phyloP scores from a whole-genome alignment of 2,113 vertebrate genomes.

The Coturnix japonica region DNA sequence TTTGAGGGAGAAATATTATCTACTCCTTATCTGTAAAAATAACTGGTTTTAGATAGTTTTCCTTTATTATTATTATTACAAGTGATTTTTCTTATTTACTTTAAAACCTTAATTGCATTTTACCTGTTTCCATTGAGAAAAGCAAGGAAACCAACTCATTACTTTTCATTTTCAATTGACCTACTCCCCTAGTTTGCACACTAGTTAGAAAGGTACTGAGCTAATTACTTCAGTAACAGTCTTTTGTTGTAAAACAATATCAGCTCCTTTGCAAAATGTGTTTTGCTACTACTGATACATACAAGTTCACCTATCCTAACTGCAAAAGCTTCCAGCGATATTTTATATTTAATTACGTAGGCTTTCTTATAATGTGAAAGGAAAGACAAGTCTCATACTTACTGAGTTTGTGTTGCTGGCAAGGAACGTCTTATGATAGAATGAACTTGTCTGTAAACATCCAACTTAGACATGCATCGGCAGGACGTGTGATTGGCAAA shows the following conservation, averaged over 20 bases:
- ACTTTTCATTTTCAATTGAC: background rate
- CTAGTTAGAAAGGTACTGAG: background rate
- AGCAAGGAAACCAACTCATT: background rate
- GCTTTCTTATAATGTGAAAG: background rate
- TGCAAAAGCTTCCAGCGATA: background rate
- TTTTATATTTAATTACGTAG: background rate
- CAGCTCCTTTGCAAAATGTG: background rate
- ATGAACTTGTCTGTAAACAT: conserved; percentile 94
- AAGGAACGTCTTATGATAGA: conserved; percentile 94
- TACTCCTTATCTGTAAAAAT: background rate
- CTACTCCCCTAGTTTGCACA: background rate
- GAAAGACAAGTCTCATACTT: conserved; percentile 72
- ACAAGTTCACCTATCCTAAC: background rate
- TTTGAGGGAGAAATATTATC: background rate
- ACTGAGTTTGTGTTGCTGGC: conserved; percentile 84
- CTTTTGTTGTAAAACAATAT: background rate
- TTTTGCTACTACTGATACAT: background rate
- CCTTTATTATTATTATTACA: background rate
- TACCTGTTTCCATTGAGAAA: background rate
- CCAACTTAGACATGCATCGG: conserved; percentile 94
- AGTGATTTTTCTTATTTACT: too few relatives aligned
- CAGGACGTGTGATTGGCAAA: conserved; percentile 98
- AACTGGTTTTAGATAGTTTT: background rate
- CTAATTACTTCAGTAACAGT: background rate
- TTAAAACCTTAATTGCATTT: background rate